phyloP scores from a whole-genome alignment of 1,140 invertebrate species.

The Drosophila hydei region DNA sequence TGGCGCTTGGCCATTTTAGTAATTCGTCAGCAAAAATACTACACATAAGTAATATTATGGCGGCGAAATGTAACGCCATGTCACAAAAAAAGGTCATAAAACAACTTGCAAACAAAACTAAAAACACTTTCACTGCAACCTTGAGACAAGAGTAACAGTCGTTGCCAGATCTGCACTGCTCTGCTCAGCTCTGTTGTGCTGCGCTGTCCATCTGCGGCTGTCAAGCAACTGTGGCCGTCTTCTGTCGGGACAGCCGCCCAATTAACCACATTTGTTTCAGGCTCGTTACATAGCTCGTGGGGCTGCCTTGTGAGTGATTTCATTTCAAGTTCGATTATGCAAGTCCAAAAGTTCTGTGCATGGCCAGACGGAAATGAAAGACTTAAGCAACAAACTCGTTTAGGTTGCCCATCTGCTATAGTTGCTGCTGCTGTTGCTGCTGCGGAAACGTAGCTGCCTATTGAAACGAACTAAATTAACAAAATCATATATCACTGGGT shows the following conservation, averaged over 20 bases:
- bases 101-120: constrained; percentile 64
- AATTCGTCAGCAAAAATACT: constrained; percentile 72
- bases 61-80: constrained; percentile 55
- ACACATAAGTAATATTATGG: constrained; percentile 36
- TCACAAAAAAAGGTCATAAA: constrained; percentile 59
- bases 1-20: constrained; percentile 50
- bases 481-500: constrained; percentile 76
- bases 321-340: constrained; percentile 71
- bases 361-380: constrained; percentile 51
- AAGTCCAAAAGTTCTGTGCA: constrained; percentile 63
- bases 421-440: constrained; percentile 1
- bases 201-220: constrained; percentile 40
- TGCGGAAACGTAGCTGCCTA: constrained; percentile 28
- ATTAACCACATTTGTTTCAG: constrained; percentile 70
- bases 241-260: constrained; percentile 39
- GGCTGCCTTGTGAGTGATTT: constrained; percentile 46
- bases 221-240: constrained; percentile 29
- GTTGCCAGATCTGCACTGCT: not conserved
- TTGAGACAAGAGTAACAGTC: constrained; percentile 45
- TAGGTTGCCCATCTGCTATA: constrained; percentile 14
- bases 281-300: constrained; percentile 26
- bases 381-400: constrained; percentile 73
- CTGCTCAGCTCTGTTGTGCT: constrained; percentile 2
- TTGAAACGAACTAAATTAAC: constrained; percentile 74
- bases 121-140: constrained; percentile 83